Conservation (phyloP, 2,797 vertebrate genomes). For the Spea hammondii region DNA sequence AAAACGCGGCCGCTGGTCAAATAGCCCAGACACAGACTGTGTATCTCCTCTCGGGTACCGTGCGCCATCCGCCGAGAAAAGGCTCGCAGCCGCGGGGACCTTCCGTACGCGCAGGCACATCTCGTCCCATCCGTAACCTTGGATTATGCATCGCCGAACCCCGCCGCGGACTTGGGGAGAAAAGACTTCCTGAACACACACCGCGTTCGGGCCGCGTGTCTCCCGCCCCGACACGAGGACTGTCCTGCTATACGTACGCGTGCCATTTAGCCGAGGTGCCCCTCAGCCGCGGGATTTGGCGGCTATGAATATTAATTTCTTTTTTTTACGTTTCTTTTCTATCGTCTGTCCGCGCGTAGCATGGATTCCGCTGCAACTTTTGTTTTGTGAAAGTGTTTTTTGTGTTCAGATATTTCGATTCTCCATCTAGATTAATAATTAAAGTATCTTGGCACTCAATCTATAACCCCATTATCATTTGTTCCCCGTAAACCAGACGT, state of each 20-base stretch:
- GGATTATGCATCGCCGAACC: slow-evolving; percentile 11
- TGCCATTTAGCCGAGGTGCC: background rate
- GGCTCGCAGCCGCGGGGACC: background rate
- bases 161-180: slow-evolving; percentile 16
- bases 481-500: too few species aligned
- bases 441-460: background rate
- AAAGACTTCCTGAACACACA: slow-evolving; percentile 6
- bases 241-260: background rate
- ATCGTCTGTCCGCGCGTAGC: background rate
- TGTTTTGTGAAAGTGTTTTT: slow-evolving; percentile 10
- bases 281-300: background rate
- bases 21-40: slow-evolving; percentile 61
- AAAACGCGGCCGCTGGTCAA: slow-evolving; percentile 95
- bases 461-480: background rate
- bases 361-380: background rate
- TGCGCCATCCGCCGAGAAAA: background rate
- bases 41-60: background rate
- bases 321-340: background rate
- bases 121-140: background rate
- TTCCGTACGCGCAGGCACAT: slow-evolving; percentile 4
- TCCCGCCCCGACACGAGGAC: background rate
- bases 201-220: background rate
- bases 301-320: background rate
- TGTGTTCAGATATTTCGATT: background rate
- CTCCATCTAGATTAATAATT: slow-evolving; percentile 16